These are phyloP conservation scores for Eristalinus sepulchralis DNA, from an alignment of 2,888 invertebrate genomes.

Conservation along the genomic window DNA sequence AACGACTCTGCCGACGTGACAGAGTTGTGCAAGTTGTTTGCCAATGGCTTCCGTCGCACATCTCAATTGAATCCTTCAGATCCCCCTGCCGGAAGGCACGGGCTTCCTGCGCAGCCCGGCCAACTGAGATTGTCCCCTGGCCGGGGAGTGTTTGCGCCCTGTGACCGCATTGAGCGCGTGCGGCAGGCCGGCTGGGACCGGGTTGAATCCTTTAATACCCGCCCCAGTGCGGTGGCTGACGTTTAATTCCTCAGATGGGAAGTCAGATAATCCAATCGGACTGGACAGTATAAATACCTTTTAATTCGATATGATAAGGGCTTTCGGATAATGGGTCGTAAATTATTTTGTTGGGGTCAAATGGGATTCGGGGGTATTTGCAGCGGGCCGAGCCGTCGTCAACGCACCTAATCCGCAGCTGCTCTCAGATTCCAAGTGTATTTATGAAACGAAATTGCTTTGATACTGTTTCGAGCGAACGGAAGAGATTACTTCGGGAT, in stretches of 20 bases:
- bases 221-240: slow-evolving; percentile 7
- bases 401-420: slow-evolving; percentile 1
- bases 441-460: slow-evolving; percentile 23
- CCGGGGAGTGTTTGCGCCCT: neutral
- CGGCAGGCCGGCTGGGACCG: neutral
- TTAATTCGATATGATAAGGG: slow-evolving; percentile 32
- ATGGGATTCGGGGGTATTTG: slow-evolving; percentile 35
- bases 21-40: slow-evolving; percentile 35
- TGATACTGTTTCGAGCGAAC: neutral
- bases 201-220: slow-evolving; percentile 18
- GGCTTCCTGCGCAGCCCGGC: neutral
- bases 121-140: neutral
- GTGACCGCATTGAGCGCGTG: neutral
- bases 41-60: slow-evolving; percentile 32
- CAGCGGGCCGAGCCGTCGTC: neutral
- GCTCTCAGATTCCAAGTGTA: slow-evolving; percentile 12
- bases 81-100: slow-evolving; percentile 5
- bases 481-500: neutral
- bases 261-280: slow-evolving; percentile 48
- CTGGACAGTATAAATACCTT: slow-evolving; percentile 47
- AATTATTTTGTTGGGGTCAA: slow-evolving; percentile 51
- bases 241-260: slow-evolving; percentile 27
- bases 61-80: slow-evolving; percentile 23
- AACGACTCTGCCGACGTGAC: slow-evolving; percentile 33
- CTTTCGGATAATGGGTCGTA: slow-evolving; percentile 34